These are phyloP conservation scores for Mirounga angustirostris DNA, from an alignment of 2,113 vertebrate species.

Conservation along the genomic window DNA sequence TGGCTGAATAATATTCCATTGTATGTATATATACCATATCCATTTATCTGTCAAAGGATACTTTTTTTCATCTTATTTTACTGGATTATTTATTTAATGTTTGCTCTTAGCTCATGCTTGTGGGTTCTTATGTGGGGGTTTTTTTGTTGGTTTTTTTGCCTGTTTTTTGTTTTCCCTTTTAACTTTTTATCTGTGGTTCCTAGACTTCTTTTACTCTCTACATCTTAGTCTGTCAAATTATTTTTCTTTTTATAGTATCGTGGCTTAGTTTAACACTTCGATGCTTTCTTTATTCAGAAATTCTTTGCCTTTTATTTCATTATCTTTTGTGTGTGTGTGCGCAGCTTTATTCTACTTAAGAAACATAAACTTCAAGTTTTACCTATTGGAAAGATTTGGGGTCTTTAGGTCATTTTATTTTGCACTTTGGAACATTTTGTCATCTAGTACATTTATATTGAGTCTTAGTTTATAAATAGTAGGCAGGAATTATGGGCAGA, in stretches of 20 bases:
- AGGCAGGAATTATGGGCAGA: neutral
- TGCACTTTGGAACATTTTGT: constrained; percentile 50
- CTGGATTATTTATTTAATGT: neutral
- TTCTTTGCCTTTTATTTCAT: constrained; percentile 26
- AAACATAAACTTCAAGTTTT: neutral
- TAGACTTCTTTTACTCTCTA: constrained; percentile 8
- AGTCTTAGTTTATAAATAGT: constrained; percentile 72
- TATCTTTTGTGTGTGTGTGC: neutral
- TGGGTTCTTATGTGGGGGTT: neutral
- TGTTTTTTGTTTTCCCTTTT: neutral
- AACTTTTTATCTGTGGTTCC: neutral
- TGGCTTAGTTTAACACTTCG: neutral
- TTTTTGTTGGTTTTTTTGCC: neutral
- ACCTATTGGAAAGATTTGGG: neutral
- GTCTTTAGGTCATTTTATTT: constrained; percentile 41
- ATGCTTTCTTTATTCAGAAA: neutral
- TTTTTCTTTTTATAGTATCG: constrained; percentile 35
- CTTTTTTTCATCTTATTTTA: constrained; percentile 47
- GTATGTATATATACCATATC: neutral
- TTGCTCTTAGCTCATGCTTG: constrained; percentile 10
- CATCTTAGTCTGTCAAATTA: constrained; percentile 20
- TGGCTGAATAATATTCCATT: neutral
- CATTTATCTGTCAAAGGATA: neutral
- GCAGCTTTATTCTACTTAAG: neutral
- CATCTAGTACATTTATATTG: constrained; percentile 17